Conservation (phyloP, 2,888 invertebrate genomes). For the Dioctria linearis region DNA sequence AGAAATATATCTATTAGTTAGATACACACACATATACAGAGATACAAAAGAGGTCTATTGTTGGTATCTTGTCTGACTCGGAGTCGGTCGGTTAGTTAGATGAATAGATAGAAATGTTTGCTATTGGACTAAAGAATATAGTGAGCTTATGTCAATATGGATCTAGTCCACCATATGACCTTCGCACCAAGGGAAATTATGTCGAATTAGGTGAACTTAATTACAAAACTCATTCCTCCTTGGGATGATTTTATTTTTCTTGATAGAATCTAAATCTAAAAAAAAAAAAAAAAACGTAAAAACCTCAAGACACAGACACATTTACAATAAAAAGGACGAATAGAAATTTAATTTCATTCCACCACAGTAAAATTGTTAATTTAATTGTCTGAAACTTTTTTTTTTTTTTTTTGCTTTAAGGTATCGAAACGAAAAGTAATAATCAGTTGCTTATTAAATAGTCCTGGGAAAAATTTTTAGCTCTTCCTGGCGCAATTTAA, state of each 20-base stretch:
- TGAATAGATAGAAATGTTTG: constrained; percentile 5
- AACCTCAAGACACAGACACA: no score
- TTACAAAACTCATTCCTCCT: constrained; percentile 35
- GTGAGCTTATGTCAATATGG: constrained; percentile 7
- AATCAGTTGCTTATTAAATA: not conserved
- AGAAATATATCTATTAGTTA: not conserved
- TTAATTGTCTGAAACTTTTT: no score
- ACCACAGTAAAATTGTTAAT: no score
- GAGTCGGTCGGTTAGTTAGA: no score
- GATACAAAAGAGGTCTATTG: not conserved
- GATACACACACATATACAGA: not conserved
- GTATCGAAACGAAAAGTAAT: not conserved
- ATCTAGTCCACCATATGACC: not conserved
- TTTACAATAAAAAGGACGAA: no score
- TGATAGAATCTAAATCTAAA: not conserved
- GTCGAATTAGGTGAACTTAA: constrained; percentile 55
- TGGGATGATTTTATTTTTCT: not conserved
- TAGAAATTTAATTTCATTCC: no score
- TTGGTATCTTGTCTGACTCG: not conserved
- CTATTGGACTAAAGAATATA: not conserved
- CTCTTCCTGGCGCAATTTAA: not conserved
- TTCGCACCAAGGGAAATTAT: constrained; percentile 54
- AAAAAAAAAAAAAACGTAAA: not conserved
- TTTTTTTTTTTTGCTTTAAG: no score
- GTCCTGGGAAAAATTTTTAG: not conserved